These are phyloP conservation scores for Latheticus oryzae DNA, from an alignment of 2,888 invertebrate genomes.

Conservation along the genomic window DNA sequence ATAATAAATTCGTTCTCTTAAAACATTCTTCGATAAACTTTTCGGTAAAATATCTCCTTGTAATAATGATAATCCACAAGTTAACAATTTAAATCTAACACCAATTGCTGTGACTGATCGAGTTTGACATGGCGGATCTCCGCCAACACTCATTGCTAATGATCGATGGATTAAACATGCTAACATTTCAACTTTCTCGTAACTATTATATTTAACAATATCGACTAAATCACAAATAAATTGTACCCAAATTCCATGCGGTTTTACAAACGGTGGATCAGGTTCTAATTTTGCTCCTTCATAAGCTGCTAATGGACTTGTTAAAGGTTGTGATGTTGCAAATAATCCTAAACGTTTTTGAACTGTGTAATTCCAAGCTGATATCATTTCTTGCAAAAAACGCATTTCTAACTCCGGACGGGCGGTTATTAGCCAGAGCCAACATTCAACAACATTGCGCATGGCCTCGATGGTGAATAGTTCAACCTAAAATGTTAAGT, in stretches of 20 bases:
- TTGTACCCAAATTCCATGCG: conserved; percentile 95
- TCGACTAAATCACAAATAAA: conserved; percentile 88
- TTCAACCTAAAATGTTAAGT: too few relatives aligned
- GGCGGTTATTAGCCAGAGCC: conserved; percentile 98
- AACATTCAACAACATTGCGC: conserved; percentile 93
- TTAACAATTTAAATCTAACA: conserved; percentile 78
- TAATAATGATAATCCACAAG: conserved; percentile 89
- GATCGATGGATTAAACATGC: conserved; percentile 91
- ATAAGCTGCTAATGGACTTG: conserved; percentile 87
- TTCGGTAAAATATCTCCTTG: conserved; percentile 93
- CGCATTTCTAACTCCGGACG: conserved; percentile 90
- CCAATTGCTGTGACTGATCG: conserved; percentile 93
- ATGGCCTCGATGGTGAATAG: conserved; percentile 92
- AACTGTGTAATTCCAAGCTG: conserved; percentile 94
- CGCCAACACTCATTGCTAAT: conserved; percentile 86
- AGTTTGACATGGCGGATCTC: conserved; percentile 77
- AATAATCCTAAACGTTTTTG: conserved; percentile 92
- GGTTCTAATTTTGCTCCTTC: conserved; percentile 81
- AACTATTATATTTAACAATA: conserved; percentile 95
- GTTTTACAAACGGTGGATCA: conserved; percentile 84
- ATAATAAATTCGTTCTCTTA: conserved; percentile 95
- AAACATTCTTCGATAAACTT: conserved; percentile 89
- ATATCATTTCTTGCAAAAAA: conserved; percentile 88
- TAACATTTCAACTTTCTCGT: conserved; percentile 96
- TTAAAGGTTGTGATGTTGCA: conserved; percentile 75